Evolutionary conservation across 1,140 invertebrate genomes (phyloP), one percentile per base, ranked within the genome.

Genomic region (Lerema accius): DNA sequence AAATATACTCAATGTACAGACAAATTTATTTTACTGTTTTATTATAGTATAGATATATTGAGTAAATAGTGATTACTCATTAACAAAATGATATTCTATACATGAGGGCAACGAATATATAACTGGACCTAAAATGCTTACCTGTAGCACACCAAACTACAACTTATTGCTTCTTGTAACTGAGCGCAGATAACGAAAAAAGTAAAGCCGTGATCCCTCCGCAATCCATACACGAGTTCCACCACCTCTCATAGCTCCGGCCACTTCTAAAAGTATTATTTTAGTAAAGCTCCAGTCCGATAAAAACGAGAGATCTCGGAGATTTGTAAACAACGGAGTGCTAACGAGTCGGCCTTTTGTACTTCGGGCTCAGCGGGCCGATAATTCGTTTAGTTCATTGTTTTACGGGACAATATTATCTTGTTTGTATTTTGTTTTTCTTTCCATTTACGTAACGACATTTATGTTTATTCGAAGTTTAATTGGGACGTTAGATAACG

Each of bases 361-460:
- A 0, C 19, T 11, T 1, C 23, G 23, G 45, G n/a, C 45, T 10
- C 19, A 3, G 9, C n/a, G 23, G 23, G 45, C 11, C 45, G 11
- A 48, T 48, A 48, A 48, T 48, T 48, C 23, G 45, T 48, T 48
- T 48, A 28, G 19, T 13, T 48, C 23, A 48, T 48, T 48, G 45
- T 48, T 48, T 48, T 28, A 48, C 28, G 28, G 28, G 28, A 32
- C 45, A 23, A 14, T 15, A 7, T 48, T 48, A 26, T 48, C 45
- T 13, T 48, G 19, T 48, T n/a, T 13, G 3, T 48, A 26, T 48
- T 9, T 48, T 28, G 23, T 28, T 48, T 48, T 26, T 48, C 9
- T 28, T 14, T 14, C 11, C n/a, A 13, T 28, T 26, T 11, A 6
- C 43, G 4, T 7, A 32, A 9, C 4, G 7, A 32, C 9, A 32